Base-by-base conservation (phyloP, 1,140 invertebrate genomes). In the Formica exsecta region DNA sequence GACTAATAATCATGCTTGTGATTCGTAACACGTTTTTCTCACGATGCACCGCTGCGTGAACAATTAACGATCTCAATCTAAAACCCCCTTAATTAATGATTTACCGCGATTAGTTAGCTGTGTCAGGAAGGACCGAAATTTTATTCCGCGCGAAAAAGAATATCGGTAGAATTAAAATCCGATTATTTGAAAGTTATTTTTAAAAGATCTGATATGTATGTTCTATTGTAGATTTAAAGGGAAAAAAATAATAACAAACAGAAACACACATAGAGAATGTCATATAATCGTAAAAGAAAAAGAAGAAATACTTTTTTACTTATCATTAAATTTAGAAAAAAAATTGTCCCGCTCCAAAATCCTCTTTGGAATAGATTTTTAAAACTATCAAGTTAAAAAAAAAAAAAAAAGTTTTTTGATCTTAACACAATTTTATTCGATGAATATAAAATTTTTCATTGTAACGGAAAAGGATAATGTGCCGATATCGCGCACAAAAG, bases 1-100 rank as follows among this genome's bases (percentile, higher is more conserved):
- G 86, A 64, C 86, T 66, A 74, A 86, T 87, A 87, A 90, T 90
- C 65, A 73, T 29, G 87, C 81, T 87, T 48, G 29, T 86, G 61
- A 88, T 86, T 92, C 90, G 91, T 89, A 93, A 93, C 93, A 91
- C 90, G 90, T 91, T 92, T 83, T 92, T 93, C 93, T 93, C 93
- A 93, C 93, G 93, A 90, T 79, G 85, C 91, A 86, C 79, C 87
- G 89, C 89, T 87, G 89, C 80, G 88, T 77, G 83, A 90, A 89
- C 92, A 92, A 93, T 93, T 93, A 93, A 92, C 92, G 77, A 92
- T 79, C 91, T 83, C 90, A 91, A 93, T 92, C 88, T 89, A 83
- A 81, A 83, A 73, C 68, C 61, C 38, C 86, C 87, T 90, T 93
- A 93, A 94, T 93, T 92, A 93, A 92, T 29, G 54, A 83, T 83